Evolutionary conservation across 2,113 vertebrate species (phyloP).

Genomic region (Sander lucioperca): DNA sequence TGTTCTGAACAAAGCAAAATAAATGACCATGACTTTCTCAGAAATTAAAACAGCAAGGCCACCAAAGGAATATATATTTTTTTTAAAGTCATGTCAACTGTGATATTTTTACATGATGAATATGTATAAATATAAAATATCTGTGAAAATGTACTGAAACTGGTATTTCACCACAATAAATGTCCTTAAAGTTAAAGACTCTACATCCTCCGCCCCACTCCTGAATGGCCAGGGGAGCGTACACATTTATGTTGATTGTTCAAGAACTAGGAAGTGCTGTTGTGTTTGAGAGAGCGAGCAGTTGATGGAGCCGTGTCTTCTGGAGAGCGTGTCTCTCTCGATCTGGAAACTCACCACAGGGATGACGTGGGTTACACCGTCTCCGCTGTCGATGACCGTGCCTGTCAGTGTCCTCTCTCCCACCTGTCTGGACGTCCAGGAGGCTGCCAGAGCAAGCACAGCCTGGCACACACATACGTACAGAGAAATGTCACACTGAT

Average conservation of each 20-base stretch:
- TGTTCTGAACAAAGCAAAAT: background rate
- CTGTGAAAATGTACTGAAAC: background rate
- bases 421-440: slow-evolving; percentile 98
- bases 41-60: background rate
- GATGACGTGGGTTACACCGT: slow-evolving; percentile 98
- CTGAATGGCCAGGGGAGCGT: background rate
- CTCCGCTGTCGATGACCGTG: slow-evolving; percentile 98
- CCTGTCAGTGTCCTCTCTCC: slow-evolving; percentile 96
- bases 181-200: background rate
- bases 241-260: no score
- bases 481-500: background rate
- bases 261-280: background rate
- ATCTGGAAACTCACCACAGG: slow-evolving; percentile 90
- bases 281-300: background rate
- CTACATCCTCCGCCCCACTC: background rate
- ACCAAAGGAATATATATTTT: background rate
- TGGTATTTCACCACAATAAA: background rate
- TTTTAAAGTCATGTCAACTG: no score
- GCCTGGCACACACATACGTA: slow-evolving; percentile 82
- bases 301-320: background rate
- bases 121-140: background rate
- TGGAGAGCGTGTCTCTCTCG: background rate
- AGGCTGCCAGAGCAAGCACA: slow-evolving; percentile 96
- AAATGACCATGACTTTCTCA: background rate
- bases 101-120: background rate